These are phyloP conservation scores for Xyrichtys novacula DNA, from an alignment of 2,797 vertebrate species.

Conservation along the genomic window DNA sequence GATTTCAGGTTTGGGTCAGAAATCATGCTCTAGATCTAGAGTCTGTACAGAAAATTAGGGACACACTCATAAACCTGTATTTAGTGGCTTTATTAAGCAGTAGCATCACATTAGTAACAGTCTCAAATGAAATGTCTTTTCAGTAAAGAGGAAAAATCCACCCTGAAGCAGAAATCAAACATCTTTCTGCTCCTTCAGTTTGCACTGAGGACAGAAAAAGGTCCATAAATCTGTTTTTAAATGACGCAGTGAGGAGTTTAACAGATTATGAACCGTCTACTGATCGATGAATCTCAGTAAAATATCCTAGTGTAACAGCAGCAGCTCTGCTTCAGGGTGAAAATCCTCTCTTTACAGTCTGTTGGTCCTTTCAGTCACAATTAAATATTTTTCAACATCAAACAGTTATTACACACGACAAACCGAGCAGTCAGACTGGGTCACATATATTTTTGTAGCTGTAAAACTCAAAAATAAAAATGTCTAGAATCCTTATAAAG, in stretches of 20 bases:
- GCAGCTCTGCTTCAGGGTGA: conserved; percentile 9
- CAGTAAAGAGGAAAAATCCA: not conserved
- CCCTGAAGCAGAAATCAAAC: not conserved
- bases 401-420: not conserved
- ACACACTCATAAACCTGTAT: not conserved
- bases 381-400: not conserved
- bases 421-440: not conserved
- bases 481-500: not conserved
- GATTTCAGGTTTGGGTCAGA: too few relatives aligned
- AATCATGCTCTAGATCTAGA: not conserved
- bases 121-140: conserved; percentile 9
- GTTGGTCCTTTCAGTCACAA: conserved; percentile 15
- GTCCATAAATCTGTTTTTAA: not conserved
- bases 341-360: not conserved
- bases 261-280: not conserved
- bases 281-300: not conserved
- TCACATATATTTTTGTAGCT: too few relatives aligned
- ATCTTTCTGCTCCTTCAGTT: not conserved
- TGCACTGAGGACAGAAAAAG: not conserved
- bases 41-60: not conserved
- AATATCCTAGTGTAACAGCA: not conserved
- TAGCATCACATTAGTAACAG: conserved; percentile 35
- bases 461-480: too few relatives aligned
- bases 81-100: conserved; percentile 44
- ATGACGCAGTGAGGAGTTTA: not conserved